These are phyloP conservation scores for Drosophila watanabei DNA, from an alignment of 1,140 invertebrate species.

Conservation along the genomic window DNA sequence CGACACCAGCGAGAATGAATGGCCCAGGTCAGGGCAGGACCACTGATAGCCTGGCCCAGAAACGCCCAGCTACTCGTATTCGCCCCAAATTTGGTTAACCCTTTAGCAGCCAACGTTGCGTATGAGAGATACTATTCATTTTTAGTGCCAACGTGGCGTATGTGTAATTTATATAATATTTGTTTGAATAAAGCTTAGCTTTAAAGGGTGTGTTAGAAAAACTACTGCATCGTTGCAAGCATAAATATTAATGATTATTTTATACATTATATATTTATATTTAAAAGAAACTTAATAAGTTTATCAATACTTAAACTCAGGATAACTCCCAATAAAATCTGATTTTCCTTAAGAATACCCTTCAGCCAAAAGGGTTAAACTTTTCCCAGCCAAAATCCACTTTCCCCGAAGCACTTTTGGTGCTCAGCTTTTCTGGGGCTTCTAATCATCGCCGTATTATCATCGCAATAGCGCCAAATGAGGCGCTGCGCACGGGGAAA, in stretches of 20 bases:
- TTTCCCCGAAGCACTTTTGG: slow-evolving; percentile 14
- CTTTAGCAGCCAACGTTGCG: slow-evolving; percentile 20
- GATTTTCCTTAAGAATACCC: not conserved
- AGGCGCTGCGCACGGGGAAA: not conserved
- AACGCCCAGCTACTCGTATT: slow-evolving; percentile 11
- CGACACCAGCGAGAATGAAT: slow-evolving; percentile 67
- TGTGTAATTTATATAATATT: not conserved
- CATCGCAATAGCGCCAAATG: slow-evolving; percentile 28
- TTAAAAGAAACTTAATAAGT: not conserved
- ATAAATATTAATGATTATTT: not conserved
- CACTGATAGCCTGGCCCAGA: slow-evolving; percentile 44
- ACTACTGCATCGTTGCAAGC: not conserved
- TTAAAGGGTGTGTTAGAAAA: not conserved
- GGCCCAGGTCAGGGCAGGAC: slow-evolving; percentile 56
- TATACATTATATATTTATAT: too few species aligned
- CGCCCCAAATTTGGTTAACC: slow-evolving; percentile 25
- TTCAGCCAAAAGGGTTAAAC: not conserved
- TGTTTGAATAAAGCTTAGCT: not conserved
- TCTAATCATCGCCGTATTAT: slow-evolving; percentile 42
- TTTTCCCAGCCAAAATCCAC: slow-evolving; percentile 6
- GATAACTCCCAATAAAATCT: not conserved
- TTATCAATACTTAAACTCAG: not conserved
- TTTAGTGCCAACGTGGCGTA: slow-evolving; percentile 12
- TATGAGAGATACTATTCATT: slow-evolving; percentile 9
- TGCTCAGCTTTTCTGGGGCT: slow-evolving; percentile 15